Evolutionary conservation across 2,888 invertebrate genomes (phyloP).

Genomic region (Callosobruchus maculatus): DNA sequence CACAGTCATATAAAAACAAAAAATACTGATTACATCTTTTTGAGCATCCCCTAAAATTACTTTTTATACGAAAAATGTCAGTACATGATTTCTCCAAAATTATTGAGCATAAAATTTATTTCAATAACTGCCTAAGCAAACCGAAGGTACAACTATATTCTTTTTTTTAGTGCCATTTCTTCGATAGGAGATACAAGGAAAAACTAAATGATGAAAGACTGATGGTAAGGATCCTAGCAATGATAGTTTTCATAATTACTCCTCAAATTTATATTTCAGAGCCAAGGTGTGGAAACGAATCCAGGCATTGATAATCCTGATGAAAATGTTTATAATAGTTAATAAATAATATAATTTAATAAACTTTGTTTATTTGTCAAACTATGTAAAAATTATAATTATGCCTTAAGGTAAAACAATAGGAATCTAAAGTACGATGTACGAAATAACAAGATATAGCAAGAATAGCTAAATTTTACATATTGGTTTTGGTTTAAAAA

Average conservation of each 20-base stretch:
- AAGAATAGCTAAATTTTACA: too few species aligned
- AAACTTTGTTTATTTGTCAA: neutral
- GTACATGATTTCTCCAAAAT: too few species aligned
- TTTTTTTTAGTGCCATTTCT: conserved; percentile 27
- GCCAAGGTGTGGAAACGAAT: neutral
- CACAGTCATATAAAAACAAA: too few species aligned
- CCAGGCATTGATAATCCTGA: neutral
- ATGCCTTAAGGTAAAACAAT: neutral
- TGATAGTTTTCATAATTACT: neutral
- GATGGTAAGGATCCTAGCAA: conserved; percentile 10
- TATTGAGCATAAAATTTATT: too few species aligned
- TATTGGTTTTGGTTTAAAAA: too few species aligned
- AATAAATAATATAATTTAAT: neutral
- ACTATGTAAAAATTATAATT: neutral
- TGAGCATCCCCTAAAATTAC: too few species aligned
- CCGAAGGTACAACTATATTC: neutral
- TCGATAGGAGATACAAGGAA: conserved; percentile 24
- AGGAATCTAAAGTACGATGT: too few species aligned
- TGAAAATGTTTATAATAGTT: neutral
- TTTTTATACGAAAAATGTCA: too few species aligned
- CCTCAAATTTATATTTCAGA: neutral
- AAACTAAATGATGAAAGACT: conserved; percentile 23
- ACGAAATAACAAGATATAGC: too few species aligned
- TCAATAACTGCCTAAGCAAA: too few species aligned
- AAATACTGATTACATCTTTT: too few species aligned